These are phyloP conservation scores for Magallana ariakensis DNA, from an alignment of 1,140 invertebrate species.

Conservation along the genomic window DNA sequence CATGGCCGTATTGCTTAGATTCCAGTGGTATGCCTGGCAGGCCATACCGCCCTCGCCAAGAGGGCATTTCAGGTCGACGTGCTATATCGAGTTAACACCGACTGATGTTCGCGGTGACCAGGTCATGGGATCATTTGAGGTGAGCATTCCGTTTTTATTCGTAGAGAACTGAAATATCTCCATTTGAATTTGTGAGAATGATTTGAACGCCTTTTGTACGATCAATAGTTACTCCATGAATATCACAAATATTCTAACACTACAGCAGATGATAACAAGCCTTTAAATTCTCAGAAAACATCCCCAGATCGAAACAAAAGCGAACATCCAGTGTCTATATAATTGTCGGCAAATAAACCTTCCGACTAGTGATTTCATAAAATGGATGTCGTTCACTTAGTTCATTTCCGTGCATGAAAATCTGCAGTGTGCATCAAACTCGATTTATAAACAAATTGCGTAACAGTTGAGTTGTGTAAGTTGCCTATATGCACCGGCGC, in stretches of 20 bases:
- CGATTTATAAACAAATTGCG: conserved; percentile 38
- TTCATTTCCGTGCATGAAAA: conserved; percentile 25
- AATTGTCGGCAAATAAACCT: conserved; percentile 12
- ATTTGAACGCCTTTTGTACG: neutral
- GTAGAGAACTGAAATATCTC: neutral
- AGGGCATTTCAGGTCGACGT: conserved; percentile 29
- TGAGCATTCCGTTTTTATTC: neutral
- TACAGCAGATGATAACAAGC: conserved; percentile 19
- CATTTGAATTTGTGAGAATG: neutral
- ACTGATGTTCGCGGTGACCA: conserved; percentile 29
- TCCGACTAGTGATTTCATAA: neutral
- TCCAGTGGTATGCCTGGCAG: conserved; percentile 13
- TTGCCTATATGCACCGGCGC: conserved; percentile 31
- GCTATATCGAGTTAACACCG: conserved; percentile 25
- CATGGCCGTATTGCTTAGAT: neutral
- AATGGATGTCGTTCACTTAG: neutral
- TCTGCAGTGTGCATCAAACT: conserved; percentile 34
- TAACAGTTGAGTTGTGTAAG: conserved; percentile 26
- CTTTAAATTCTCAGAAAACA: conserved; percentile 31
- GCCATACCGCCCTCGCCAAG: conserved; percentile 23
- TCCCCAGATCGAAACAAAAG: neutral
- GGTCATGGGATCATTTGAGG: conserved; percentile 30
- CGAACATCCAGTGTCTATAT: neutral
- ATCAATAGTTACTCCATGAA: conserved; percentile 13
- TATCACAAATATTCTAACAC: conserved; percentile 1